Conservation (phyloP, 2,888 invertebrate genomes). For the Prosopocoilus inquinatus region DNA sequence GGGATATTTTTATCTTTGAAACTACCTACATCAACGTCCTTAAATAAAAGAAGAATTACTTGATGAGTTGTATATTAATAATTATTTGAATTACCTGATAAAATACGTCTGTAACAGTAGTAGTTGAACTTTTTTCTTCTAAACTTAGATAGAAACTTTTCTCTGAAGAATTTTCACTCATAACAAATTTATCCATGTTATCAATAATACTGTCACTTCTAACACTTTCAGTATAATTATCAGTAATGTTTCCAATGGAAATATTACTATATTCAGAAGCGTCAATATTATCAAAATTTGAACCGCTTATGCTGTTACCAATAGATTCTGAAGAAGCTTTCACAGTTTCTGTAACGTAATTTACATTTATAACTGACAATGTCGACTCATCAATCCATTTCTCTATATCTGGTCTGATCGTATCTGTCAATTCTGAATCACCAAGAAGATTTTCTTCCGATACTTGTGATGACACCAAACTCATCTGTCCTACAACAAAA, state of each 20-base stretch:
- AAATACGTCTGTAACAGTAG: slow-evolving; percentile 14
- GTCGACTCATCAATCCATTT: slow-evolving; percentile 50
- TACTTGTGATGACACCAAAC: slow-evolving; percentile 46
- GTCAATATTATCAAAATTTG: slow-evolving; percentile 12
- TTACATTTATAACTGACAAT: slow-evolving; percentile 41
- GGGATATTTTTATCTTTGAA: slow-evolving; percentile 64
- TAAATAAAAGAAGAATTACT: slow-evolving; percentile 32
- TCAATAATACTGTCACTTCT: slow-evolving; percentile 36
- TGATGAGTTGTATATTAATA: not conserved
- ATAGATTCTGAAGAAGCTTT: slow-evolving; percentile 27
- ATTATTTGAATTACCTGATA: slow-evolving; percentile 16
- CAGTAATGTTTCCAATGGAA: slow-evolving; percentile 30
- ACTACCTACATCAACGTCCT: slow-evolving; percentile 65
- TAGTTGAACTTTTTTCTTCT: slow-evolving; percentile 31
- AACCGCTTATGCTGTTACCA: not conserved
- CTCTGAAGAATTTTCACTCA: slow-evolving; percentile 45
- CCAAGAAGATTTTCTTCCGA: slow-evolving; percentile 44
- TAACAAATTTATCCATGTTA: slow-evolving; percentile 36
- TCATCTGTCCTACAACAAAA: slow-evolving; percentile 48
- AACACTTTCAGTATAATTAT: slow-evolving; percentile 23
- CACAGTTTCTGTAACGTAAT: slow-evolving; percentile 27
- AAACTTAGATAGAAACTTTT: slow-evolving; percentile 38
- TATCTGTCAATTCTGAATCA: slow-evolving; percentile 46
- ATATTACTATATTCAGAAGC: slow-evolving; percentile 32
- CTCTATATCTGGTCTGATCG: slow-evolving; percentile 44